Evolutionary conservation across 2,888 invertebrate species (phyloP).

Genomic region (Adineta ricciae): DNA sequence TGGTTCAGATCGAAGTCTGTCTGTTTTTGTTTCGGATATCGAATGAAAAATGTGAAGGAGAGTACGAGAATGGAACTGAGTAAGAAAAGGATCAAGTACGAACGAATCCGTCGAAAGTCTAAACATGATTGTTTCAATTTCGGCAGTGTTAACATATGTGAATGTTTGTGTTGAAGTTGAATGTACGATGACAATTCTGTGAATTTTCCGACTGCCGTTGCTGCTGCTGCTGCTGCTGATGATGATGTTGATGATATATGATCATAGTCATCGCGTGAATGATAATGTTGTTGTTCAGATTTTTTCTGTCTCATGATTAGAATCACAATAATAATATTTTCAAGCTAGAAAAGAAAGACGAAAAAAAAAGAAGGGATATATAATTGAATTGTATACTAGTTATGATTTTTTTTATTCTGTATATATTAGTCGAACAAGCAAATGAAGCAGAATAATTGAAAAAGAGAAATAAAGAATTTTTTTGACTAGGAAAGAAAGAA

Average conservation of each 20-base stretch:
- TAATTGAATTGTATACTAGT: neutral
- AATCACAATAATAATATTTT: constrained; percentile 12
- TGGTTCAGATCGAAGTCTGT: neutral
- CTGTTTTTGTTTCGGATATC: neutral
- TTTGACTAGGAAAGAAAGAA: too few species aligned
- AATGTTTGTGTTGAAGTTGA: neutral
- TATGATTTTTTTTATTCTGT: neutral
- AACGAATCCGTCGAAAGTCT: neutral
- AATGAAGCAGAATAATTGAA: neutral
- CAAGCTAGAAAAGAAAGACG: neutral
- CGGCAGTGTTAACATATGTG: neutral
- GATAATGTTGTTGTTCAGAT: neutral
- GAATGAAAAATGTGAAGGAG: neutral
- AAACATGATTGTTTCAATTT: neutral
- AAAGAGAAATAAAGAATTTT: neutral
- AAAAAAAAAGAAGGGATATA: neutral
- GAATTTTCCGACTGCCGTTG: too few species aligned
- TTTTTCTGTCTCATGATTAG: constrained; percentile 5
- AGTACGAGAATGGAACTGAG: neutral
- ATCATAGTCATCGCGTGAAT: constrained; percentile 9
- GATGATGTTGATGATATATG: neutral
- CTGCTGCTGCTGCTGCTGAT: neutral
- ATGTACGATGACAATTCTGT: neutral
- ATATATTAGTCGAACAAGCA: neutral
- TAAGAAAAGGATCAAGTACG: neutral